A percentile compares a stretch with the other conserved stretches of the same genome.
Conservation (phyloP, 2,113 vertebrate species). For the Triplophysa rosa region DNA sequence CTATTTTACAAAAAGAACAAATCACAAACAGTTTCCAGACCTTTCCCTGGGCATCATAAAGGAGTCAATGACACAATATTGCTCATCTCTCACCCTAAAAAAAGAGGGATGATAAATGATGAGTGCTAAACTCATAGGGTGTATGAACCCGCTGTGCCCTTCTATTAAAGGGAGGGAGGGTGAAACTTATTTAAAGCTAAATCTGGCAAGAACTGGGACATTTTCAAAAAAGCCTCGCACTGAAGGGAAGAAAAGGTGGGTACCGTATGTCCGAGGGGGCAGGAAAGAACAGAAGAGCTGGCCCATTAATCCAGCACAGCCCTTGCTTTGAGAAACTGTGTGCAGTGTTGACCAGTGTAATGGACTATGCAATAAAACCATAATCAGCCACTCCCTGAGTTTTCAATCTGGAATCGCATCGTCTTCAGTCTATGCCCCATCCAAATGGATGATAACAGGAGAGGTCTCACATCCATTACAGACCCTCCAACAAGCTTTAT, state of each 20-base stretch:
- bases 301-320: constrained; percentile 65
- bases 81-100: constrained; percentile 44
- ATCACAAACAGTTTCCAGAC: background rate
- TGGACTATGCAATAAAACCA: constrained; percentile 72
- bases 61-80: constrained; percentile 35
- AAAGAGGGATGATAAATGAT: constrained; percentile 61
- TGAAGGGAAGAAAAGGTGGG: constrained; percentile 45
- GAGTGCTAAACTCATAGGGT: constrained; percentile 49
- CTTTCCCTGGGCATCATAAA: background rate
- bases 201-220: constrained; percentile 68
- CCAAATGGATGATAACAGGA: constrained; percentile 65
- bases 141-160: constrained; percentile 42
- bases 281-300: constrained; percentile 46
- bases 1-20: too few species aligned
- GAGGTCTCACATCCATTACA: constrained; percentile 70
- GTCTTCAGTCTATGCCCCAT: constrained; percentile 66
- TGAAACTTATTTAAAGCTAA: constrained; percentile 75
- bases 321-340: constrained; percentile 66
- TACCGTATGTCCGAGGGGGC: constrained; percentile 49
- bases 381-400: constrained; percentile 70
- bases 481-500: constrained; percentile 73
- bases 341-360: constrained; percentile 69
- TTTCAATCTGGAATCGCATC: constrained; percentile 70
- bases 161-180: constrained; percentile 48
- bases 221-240: constrained; percentile 53